These are phyloP conservation scores for Amphipyra tragopoginis DNA, from an alignment of 2,888 invertebrate genomes.

Conservation along the genomic window DNA sequence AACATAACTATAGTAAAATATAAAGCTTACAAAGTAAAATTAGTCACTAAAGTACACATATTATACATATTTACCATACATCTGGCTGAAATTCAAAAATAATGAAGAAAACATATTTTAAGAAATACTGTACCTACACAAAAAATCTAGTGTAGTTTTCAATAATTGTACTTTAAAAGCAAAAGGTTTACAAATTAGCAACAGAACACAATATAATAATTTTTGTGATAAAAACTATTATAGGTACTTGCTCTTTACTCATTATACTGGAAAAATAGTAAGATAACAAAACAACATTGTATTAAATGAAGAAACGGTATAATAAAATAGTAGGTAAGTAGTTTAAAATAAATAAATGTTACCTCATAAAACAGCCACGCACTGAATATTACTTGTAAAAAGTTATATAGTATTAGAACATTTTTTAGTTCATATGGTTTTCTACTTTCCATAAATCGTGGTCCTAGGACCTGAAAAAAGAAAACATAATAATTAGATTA, in stretches of 20 bases:
- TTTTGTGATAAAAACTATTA: background rate
- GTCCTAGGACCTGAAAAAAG: conserved; percentile 93
- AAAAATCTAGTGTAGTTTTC: background rate
- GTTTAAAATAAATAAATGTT: conserved; percentile 64
- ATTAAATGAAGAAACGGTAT: background rate
- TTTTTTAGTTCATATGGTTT: conserved; percentile 96
- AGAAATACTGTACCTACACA: background rate
- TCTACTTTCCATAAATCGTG: conserved; percentile 97
- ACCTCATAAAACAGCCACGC: conserved; percentile 98
- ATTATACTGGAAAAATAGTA: conserved; percentile 1
- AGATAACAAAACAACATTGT: conserved; percentile 2
- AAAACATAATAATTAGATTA: conserved; percentile 20
- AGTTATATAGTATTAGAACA: conserved; percentile 94
- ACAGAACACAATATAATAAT: background rate
- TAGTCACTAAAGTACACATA: conserved; percentile 10
- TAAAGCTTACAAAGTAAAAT: conserved; percentile 15
- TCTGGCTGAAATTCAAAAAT: conserved; percentile 37
- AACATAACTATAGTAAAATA: background rate
- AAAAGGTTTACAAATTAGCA: background rate
- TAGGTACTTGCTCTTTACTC: background rate
- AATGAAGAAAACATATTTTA: conserved; percentile 3
- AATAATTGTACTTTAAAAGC: background rate
- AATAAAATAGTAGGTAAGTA: background rate
- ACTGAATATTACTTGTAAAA: conserved; percentile 97
- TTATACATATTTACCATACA: conserved; percentile 41